Evolutionary conservation across 2,888 invertebrate genomes (phyloP), one percentile per base, ranked within the genome.

Genomic region (Gryllus longicercus): DNA sequence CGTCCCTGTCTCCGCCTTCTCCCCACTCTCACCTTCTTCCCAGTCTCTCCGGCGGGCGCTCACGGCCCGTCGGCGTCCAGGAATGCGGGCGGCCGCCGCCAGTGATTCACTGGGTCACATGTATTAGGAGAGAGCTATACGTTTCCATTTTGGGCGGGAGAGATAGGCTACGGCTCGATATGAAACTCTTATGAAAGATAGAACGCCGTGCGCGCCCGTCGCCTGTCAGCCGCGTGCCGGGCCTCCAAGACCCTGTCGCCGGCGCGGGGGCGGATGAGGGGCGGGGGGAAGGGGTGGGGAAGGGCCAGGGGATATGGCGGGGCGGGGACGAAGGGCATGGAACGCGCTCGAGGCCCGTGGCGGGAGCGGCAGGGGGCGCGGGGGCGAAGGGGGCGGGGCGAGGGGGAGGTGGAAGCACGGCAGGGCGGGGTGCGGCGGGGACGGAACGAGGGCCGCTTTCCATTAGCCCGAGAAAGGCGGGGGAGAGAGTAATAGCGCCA

Each of bases 401-500:
- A 38, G 38, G 38, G 38, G 0, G 38, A 8, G 38, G 38, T 8
- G 38, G 38, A 38, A 38, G 38, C 38, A 38, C 8, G 38, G 38
- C 38, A 38, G 38, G 38, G 38, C 1, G 38, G 38, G 38, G 38
- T 38, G 38, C 38, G 38, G 38, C 38, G 38, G 8, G 38, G 38
- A 8, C 38, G 63, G 63, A 63, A 14, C 10, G 5, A 14, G 63
- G 63, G 14, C 4, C 63, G 63, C 63, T 63, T 63, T 63, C 63
- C 63, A 63, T 63, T 63, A 63, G 63, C n/a, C 16, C 16, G 16
- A 63, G 63, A 63, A 63, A 63, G 16, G 63, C 63, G n/a, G 16
- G 63, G n/a, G 16, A n/a, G 63, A 63, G 63, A 63, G 63, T 63
- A 63, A 63, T 63, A 63, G 63, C 63, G 63, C n/a, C 63, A 63